Base-by-base conservation (phyloP, 1,140 invertebrate genomes). In the Liolophura sinensis region DNA sequence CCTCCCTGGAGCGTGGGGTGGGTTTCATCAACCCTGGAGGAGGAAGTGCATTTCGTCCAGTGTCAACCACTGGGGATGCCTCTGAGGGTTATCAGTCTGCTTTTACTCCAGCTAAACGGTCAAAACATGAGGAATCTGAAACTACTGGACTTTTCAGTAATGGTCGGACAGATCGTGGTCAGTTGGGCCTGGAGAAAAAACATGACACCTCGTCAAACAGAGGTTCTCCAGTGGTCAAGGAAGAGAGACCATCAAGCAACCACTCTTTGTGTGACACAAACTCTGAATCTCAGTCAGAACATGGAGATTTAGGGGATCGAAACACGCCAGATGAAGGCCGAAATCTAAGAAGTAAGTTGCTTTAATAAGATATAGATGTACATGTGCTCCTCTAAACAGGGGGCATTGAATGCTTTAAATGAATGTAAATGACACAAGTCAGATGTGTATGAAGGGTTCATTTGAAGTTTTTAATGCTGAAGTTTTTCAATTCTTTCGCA, bases 291-390 rank as follows among this genome's bases (percentile, higher is more conserved):
- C 72, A 73, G 40, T 82, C 80, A 0, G 80, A 82, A n/a, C 58
- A 60, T 16, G 76, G 79, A 1, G 78, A 80, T 12, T 63, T 63
- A 3, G 68, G 68, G 57, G 80, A 81, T 49, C 65, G 79, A 50
- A 73, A 74, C 50, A 82, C 80, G 15, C 80, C 80, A 25, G 79
- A 81, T 64, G 80, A 82, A 63, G 80, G 79, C 7, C 70, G 80
- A 59, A 65, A 65, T 60, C 59, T 82, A 14, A 76, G 80, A 78
- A 80, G 80, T 82, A 67, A 80, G 80, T 79, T 52, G 15, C 52
- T 14, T 47, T 55, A 46, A 24, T 62, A 59, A 25, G 20, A 52
- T 69, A 57, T 22, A 27, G 16, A n/a, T 31, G 4, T 16, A 57
- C 24, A 57, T 24, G 14, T 57, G 20, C n/a, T n/a, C n/a, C n/a